Evolutionary conservation across 2,113 vertebrate genomes (phyloP), one percentile per base, ranked within the genome.

Genomic region (Anseranas semipalmata): DNA sequence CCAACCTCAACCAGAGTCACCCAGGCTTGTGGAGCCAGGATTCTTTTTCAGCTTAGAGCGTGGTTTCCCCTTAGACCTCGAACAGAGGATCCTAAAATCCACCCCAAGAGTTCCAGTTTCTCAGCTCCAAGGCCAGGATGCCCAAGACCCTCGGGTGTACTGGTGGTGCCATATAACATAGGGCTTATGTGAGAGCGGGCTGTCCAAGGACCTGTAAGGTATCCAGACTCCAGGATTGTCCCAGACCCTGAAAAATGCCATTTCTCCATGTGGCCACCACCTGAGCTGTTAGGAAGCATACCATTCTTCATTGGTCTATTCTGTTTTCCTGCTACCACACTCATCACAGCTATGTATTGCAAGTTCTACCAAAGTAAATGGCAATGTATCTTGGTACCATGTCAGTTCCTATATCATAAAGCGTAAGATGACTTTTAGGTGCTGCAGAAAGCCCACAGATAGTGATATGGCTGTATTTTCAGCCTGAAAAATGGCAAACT

Each of bases 181-280:
- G 7, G 27, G 35, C 4, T 65, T 68, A 37, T 72, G 60, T 60
- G 48, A 53, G 6, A 80, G 32, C 10, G 45, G 12, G 2, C 32
- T 60, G 9, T 43, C 30, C 33, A 25, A 68, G n/a, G 25, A 50
- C 3, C 35, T 77, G 5, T 46, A 72, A 39, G 7, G 4, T 63
- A 11, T 79, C 7, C 39, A 7, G 10, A 43, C 17, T 52, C 4
- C 66, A 58, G 53, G 7, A 63, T 4, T 56, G 35, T 41, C 11
- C n/a, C 43, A 59, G 43, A 62, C 5, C 0, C 0, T 27, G 8
- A n/a, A 50, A 76, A 82, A 7, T 1, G 10, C 19, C 25, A 14
- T 30, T 15, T 91, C 15, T 83, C 52, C 53, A 35, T 0, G 0
- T 15, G 30, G 68, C 8, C 4, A 35, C 15, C 30, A 35, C 0